Evolutionary conservation across 2,797 vertebrate species (phyloP).

Genomic region (Peromyscus attwateri): DNA sequence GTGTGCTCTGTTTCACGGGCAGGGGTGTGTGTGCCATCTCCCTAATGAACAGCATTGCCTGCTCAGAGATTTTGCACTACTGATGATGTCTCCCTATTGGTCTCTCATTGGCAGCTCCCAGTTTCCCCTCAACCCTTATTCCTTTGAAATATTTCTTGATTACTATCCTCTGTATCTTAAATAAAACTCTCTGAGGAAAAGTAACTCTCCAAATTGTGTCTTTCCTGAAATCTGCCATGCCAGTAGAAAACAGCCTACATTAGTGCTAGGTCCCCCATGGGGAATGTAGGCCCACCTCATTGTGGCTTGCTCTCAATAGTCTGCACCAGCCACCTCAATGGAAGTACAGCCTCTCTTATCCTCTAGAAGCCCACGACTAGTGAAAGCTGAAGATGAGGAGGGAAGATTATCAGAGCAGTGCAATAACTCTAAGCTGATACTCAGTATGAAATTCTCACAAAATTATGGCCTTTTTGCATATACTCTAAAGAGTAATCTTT

Average conservation of each 20-base stretch:
- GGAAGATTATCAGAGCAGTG: not conserved
- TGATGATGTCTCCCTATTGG: not conserved
- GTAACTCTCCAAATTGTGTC: not conserved
- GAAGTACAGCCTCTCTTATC: not conserved
- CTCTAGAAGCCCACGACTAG: not conserved
- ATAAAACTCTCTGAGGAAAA: not conserved
- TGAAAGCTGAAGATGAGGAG: not conserved
- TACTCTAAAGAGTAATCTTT: not conserved
- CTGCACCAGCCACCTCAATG: not conserved
- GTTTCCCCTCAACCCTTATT: not conserved
- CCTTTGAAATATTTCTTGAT: not conserved
- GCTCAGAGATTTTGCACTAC: not conserved
- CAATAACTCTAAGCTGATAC: not conserved
- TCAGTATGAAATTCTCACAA: not conserved
- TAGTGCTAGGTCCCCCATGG: not conserved
- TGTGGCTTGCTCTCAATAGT: not conserved
- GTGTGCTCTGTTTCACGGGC: not conserved
- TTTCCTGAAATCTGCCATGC: not conserved
- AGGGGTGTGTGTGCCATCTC: not conserved
- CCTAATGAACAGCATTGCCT: not conserved
- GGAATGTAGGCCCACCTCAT: not conserved
- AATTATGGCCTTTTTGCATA: not conserved
- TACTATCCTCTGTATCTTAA: not conserved
- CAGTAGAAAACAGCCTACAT: not conserved
- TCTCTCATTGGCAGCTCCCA: not conserved